Evolutionary conservation across 2,888 invertebrate species (phyloP).

Genomic region (Ischnus inquisitorius): DNA sequence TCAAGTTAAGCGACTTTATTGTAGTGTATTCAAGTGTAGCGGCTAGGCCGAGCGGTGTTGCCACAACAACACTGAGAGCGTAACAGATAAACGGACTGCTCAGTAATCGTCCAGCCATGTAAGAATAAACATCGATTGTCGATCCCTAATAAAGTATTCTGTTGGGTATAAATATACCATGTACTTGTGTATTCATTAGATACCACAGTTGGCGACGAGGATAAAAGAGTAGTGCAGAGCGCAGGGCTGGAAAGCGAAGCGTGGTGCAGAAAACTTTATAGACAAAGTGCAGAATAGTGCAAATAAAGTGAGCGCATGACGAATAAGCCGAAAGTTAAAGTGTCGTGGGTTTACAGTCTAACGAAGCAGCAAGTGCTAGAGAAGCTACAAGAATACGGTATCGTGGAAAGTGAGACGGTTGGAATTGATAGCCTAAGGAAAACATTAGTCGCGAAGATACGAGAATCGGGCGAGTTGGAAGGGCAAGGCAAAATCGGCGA

Average conservation of each 20-base stretch:
- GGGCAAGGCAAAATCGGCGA: background rate
- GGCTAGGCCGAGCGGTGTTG: too few relatives aligned
- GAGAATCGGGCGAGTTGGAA: background rate
- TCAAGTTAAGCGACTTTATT: too few relatives aligned
- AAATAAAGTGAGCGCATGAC: background rate
- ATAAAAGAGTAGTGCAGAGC: slow-evolving; percentile 2
- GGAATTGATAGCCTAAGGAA: background rate
- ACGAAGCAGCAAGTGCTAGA: background rate
- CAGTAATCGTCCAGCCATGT: too few relatives aligned
- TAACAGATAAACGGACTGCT: too few relatives aligned
- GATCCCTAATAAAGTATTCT: too few relatives aligned
- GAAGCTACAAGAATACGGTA: background rate
- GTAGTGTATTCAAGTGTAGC: too few relatives aligned
- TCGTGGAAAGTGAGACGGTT: background rate
- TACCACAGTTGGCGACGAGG: background rate
- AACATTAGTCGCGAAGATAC: background rate
- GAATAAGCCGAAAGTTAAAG: background rate
- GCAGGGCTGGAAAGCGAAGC: background rate
- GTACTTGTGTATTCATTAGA: too few relatives aligned
- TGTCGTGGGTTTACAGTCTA: background rate
- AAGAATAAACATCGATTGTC: too few relatives aligned
- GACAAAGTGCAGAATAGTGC: background rate
- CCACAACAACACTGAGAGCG: too few relatives aligned
- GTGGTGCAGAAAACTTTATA: background rate
- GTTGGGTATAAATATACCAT: too few relatives aligned